Evolutionary conservation across 2,113 vertebrate genomes (phyloP), one percentile per base, ranked within the genome.

Genomic region (Gymnorhina tibicen): DNA sequence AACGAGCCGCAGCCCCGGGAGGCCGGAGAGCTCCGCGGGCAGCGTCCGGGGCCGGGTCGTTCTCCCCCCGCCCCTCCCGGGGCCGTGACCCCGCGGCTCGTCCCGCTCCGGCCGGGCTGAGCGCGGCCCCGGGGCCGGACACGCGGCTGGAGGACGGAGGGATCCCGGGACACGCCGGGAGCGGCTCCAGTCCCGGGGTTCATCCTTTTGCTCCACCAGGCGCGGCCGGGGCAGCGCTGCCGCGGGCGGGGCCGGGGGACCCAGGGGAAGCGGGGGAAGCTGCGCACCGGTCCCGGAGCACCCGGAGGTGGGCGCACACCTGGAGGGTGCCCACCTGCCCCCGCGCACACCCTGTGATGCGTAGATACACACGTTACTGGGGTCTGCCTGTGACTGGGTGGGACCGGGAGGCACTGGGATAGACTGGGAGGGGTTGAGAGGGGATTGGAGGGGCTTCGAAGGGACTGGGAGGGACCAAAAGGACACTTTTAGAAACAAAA

Each of bases 1-100:
- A 99, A 99, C 82, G 83, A 98, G 96, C 82, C 74, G 85, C 91
- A 97, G 83, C 69, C 26, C 70, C 93, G 77, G 55, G 49, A 41
- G 59, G 74, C 59, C 7, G 53, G 27, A 60, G 53, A 76, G 68
- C 16, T 0, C 11, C 37, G 69, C n/a, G 27, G 59, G 27, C 63
- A 68, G 92, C 47, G 14, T 30, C 55, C 4, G 27, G 81, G 33
- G 17, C 41, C 28, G 53, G 5, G 16, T 3, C 20, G 9, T 3
- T 35, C 23, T 42, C 46, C 39, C 35, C 41, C 42, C 50, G 52
- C 28, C n/a, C 32, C 41, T 14, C 16, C 42, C 75, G 6, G 10
- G 14, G 10, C 56, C 16, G 52, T 5, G 47, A 33, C 13, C 37
- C 33, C 27, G 27, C 49, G 19, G 39, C 14, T 58, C 23, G 35